A percentile compares a stretch with the other conserved stretches of the same genome.
These are phyloP conservation scores for Diabrotica balteata DNA, from an alignment of 2,888 invertebrate species.

Conservation along the genomic window DNA sequence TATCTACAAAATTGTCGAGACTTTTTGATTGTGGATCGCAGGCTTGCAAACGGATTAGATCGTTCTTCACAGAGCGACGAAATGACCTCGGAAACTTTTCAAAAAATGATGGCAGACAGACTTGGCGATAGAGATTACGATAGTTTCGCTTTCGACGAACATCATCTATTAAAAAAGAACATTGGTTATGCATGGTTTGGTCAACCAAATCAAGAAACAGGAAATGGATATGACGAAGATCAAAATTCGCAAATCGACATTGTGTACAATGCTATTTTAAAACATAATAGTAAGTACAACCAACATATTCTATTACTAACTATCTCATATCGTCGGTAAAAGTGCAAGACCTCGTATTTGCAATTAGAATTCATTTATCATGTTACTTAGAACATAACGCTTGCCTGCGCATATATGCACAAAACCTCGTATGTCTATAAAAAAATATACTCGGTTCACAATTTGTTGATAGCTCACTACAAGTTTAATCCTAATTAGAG, in stretches of 20 bases:
- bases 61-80: conserved; percentile 37
- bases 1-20: conserved; percentile 40
- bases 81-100: conserved; percentile 54
- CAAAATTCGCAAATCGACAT: conserved; percentile 44
- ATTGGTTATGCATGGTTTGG: conserved; percentile 67
- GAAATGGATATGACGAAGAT: conserved; percentile 48
- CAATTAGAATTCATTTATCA: too few relatives aligned
- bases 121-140: conserved; percentile 65
- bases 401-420: too few relatives aligned
- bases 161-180: conserved; percentile 64
- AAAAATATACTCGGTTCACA: too few relatives aligned
- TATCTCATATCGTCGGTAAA: too few relatives aligned
- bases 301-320: too few relatives aligned
- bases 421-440: too few relatives aligned
- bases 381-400: too few relatives aligned
- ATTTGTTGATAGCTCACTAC: too few relatives aligned
- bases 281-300: conserved; percentile 45
- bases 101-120: conserved; percentile 67
- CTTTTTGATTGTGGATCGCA: conserved; percentile 38
- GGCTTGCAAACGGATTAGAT: conserved; percentile 37
- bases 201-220: conserved; percentile 60
- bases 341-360: too few relatives aligned
- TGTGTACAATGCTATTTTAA: conserved; percentile 46
- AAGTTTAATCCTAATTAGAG: too few relatives aligned
- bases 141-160: conserved; percentile 63